Evolutionary conservation across 1,140 invertebrate species (phyloP).

Genomic region (Drosophila pseudoobscura): DNA sequence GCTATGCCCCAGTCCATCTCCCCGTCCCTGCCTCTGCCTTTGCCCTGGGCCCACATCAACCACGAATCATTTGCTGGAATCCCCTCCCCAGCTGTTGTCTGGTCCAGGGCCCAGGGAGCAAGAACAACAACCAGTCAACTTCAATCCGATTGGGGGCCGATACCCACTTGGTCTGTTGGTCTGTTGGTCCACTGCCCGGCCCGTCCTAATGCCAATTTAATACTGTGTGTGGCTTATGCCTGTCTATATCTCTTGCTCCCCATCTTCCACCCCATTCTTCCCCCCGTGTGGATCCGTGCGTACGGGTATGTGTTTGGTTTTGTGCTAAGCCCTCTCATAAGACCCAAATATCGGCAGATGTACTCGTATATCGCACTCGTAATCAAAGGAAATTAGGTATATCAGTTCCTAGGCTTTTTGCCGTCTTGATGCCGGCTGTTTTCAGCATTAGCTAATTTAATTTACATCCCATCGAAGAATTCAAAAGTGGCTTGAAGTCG

Average conservation of each 20-base stretch:
- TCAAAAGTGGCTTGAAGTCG: too few relatives aligned
- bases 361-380: conserved; percentile 17
- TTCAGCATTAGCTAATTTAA: conserved; percentile 56
- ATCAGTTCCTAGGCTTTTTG: conserved; percentile 14
- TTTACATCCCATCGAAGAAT: conserved; percentile 38
- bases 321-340: conserved; percentile 41
- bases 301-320: conserved; percentile 9
- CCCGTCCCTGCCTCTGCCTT: conserved; percentile 5
- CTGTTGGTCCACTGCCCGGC: conserved; percentile 34
- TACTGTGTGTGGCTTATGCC: conserved; percentile 57
- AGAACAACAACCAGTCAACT: conserved; percentile 33
- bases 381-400: conserved; percentile 73
- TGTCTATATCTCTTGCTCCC: conserved; percentile 14
- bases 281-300: conserved; percentile 17
- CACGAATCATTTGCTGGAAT: neutral
- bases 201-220: conserved; percentile 71
- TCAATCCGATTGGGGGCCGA: conserved; percentile 48
- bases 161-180: conserved; percentile 18
- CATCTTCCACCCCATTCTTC: neutral
- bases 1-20: conserved; percentile 11
- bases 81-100: neutral
- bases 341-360: conserved; percentile 53
- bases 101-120: neutral
- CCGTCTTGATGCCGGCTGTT: neutral
- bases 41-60: conserved; percentile 4